A percentile compares a stretch with the other conserved stretches of the same genome.
Evolutionary conservation across 2,888 invertebrate genomes (phyloP).

Genomic region (Electrophaes corylata): DNA sequence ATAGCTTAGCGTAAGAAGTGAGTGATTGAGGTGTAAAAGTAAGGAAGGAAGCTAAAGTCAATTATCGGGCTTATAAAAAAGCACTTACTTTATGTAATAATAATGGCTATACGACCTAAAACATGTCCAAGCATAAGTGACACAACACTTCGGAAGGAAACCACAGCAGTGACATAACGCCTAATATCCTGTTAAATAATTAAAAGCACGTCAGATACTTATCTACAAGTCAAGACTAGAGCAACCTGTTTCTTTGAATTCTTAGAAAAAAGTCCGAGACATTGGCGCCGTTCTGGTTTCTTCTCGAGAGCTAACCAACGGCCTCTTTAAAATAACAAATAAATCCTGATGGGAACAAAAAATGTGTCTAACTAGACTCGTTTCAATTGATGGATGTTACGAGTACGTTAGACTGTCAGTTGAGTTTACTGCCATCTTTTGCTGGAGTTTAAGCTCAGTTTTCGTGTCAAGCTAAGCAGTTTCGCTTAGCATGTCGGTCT

Average conservation of each 20-base stretch:
- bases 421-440: conserved; percentile 18
- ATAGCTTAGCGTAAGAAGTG: neutral
- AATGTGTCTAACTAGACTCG: conserved; percentile 39
- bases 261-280: conserved; percentile 14
- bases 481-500: conserved; percentile 14
- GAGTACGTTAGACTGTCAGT: conserved; percentile 15
- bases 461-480: conserved; percentile 26
- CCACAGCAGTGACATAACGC: conserved; percentile 33
- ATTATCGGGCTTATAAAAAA: conserved; percentile 13
- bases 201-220: conserved; percentile 32
- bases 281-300: conserved; percentile 33
- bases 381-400: conserved; percentile 36
- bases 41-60: conserved; percentile 20
- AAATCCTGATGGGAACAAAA: conserved; percentile 38
- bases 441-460: conserved; percentile 13
- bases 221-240: conserved; percentile 27
- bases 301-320: conserved; percentile 29
- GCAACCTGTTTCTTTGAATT: conserved; percentile 18
- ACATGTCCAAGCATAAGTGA: conserved; percentile 33
- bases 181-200: conserved; percentile 40
- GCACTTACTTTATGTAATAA: conserved; percentile 29
- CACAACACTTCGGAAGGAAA: conserved; percentile 41
- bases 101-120: conserved; percentile 26
- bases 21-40: neutral
- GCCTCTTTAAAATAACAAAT: conserved; percentile 50